phyloP scores from a whole-genome alignment of 2,888 invertebrate genomes.

The Julus scanicus region DNA sequence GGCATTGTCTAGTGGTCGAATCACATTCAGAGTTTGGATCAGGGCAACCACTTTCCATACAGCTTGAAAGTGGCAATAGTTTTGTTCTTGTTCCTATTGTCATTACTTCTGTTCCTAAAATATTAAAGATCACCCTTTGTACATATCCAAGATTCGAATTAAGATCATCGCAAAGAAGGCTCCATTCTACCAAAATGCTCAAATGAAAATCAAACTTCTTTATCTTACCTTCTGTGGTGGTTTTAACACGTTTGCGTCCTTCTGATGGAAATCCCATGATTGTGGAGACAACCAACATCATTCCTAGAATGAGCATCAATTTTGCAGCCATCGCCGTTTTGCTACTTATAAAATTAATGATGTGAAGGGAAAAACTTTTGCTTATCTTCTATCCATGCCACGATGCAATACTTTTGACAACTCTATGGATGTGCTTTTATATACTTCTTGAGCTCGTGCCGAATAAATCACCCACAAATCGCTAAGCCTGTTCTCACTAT shows the following conservation, averaged over 20 bases:
- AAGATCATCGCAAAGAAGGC: background rate
- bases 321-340: background rate
- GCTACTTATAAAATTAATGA: background rate
- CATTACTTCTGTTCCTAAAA: background rate
- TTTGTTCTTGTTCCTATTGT: background rate
- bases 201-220: background rate
- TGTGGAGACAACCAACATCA: background rate
- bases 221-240: constrained; percentile 1
- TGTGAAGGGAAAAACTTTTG: too few relatives aligned
- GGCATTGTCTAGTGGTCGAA: background rate
- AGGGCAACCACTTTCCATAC: background rate
- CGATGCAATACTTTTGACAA: too few relatives aligned
- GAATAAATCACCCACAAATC: background rate
- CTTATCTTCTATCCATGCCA: background rate
- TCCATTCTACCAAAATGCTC: background rate
- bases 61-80: background rate
- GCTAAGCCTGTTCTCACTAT: background rate
- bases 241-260: background rate
- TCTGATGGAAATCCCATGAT: background rate
- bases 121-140: background rate
- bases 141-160: background rate
- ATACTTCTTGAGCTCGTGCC: background rate
- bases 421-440: background rate
- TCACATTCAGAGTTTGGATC: background rate
- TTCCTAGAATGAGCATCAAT: background rate